Conservation (phyloP, 2,797 vertebrate species). For the Siniperca scherzeri region DNA sequence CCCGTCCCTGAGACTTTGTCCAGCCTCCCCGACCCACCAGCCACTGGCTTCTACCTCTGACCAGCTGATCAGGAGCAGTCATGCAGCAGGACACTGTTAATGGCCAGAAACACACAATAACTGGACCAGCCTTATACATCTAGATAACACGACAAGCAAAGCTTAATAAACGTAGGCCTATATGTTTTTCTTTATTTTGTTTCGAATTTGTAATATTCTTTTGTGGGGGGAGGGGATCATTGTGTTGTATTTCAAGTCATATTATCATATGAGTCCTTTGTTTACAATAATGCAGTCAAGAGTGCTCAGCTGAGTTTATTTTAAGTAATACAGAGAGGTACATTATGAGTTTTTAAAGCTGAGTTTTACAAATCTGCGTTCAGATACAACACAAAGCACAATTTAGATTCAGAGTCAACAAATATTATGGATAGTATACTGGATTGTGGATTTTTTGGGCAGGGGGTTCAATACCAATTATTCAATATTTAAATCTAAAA, state of each 20-base stretch:
- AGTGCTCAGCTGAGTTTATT: conserved; percentile 49
- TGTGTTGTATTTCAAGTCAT: conserved; percentile 59
- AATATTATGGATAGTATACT: too few relatives aligned
- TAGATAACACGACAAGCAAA: conserved; percentile 50
- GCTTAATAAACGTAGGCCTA: conserved; percentile 52
- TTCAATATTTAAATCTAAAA: conserved; percentile 1
- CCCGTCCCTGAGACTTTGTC: conserved; percentile 67
- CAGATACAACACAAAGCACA: conserved; percentile 44
- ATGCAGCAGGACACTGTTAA: conserved; percentile 42
- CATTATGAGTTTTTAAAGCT: conserved; percentile 28
- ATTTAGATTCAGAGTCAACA: not conserved
- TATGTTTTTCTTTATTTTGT: conserved; percentile 34
- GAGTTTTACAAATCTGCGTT: conserved; percentile 39
- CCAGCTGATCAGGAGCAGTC: conserved; percentile 43
- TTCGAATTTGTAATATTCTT: conserved; percentile 21
- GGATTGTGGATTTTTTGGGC: not conserved
- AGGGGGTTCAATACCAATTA: not conserved
- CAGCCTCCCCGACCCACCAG: conserved; percentile 69
- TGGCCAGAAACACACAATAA: conserved; percentile 53
- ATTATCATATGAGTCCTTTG: conserved; percentile 80
- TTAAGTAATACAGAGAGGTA: conserved; percentile 34
- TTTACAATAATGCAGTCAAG: conserved; percentile 81
- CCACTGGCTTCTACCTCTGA: conserved; percentile 83
- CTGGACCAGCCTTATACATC: conserved; percentile 77
- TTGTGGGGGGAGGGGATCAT: not conserved